Evolutionary conservation across 2,888 invertebrate genomes (phyloP).

Genomic region (Hipparchia sbordonii): DNA sequence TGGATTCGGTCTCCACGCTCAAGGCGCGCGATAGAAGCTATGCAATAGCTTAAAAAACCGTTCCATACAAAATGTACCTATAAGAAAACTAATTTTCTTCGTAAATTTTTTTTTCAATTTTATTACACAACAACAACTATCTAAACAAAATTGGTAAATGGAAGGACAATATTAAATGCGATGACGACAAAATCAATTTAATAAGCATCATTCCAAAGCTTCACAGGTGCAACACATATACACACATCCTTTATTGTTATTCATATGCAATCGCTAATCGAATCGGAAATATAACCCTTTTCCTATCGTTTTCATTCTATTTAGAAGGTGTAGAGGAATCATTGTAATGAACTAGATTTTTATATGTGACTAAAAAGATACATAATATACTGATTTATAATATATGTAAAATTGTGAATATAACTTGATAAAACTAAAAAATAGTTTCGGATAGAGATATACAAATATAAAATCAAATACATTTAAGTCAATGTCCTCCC

Average conservation of each 20-base stretch:
- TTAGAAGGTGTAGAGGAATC: neutral
- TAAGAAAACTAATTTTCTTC: too few species aligned
- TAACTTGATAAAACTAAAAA: neutral
- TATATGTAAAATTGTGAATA: neutral
- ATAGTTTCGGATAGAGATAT: neutral
- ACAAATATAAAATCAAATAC: neutral
- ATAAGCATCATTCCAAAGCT: conserved; percentile 33
- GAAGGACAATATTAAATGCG: conserved; percentile 18
- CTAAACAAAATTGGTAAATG: conserved; percentile 5
- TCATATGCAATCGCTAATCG: conserved; percentile 12
- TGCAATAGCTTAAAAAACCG: too few species aligned
- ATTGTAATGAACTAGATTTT: neutral
- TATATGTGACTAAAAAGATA: neutral
- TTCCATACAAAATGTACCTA: too few species aligned
- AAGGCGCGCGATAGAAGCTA: too few species aligned
- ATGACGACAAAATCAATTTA: conserved; percentile 24
- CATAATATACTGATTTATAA: too few species aligned
- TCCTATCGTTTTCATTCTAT: conserved; percentile 5
- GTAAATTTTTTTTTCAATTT: too few species aligned
- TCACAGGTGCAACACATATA: conserved; percentile 27
- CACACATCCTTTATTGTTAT: conserved; percentile 28
- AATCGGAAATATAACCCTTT: neutral
- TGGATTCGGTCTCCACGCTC: too few species aligned
- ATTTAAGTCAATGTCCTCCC: too few species aligned
- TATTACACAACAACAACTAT: too few species aligned